A percentile compares a stretch with the other conserved stretches of the same genome.
These are phyloP conservation scores for Leuctra nigra DNA, from an alignment of 2,888 invertebrate species.

Conservation along the genomic window DNA sequence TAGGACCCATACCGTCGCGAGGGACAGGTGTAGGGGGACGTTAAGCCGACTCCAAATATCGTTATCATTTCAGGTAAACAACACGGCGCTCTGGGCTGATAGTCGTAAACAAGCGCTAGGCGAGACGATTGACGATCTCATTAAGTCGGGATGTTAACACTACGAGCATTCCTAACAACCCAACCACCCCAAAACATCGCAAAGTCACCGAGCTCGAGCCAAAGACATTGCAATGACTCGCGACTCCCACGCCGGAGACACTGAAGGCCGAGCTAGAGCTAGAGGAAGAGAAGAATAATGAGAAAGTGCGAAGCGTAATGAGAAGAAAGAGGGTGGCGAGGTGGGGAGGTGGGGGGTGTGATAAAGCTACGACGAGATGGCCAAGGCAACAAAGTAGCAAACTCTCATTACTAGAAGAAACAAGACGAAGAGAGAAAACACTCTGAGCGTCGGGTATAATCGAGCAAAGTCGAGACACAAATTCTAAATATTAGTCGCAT, in stretches of 20 bases:
- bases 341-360: slow-evolving; percentile 26
- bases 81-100: slow-evolving; percentile 16
- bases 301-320: slow-evolving; percentile 27
- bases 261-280: background rate
- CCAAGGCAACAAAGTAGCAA: slow-evolving; percentile 27
- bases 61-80: slow-evolving; percentile 27
- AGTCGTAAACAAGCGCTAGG: slow-evolving; percentile 26
- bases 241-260: slow-evolving; percentile 3
- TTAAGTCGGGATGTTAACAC: slow-evolving; percentile 25
- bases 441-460: slow-evolving; percentile 6
- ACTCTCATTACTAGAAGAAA: slow-evolving; percentile 21
- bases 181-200: slow-evolving; percentile 7
- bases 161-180: slow-evolving; percentile 18
- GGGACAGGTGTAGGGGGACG: background rate
- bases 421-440: slow-evolving; percentile 18
- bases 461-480: slow-evolving; percentile 22
- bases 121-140: slow-evolving; percentile 29
- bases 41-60: slow-evolving; percentile 21
- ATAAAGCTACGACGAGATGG: slow-evolving; percentile 27
- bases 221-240: background rate
- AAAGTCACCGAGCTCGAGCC: background rate
- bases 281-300: slow-evolving; percentile 22
- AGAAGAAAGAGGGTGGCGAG: slow-evolving; percentile 27
- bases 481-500: slow-evolving; percentile 28
- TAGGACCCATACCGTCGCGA: background rate